Percentiles rank a stretch among this genome's conserved stretches.
Evolutionary conservation across 64 coral and sea anemone genomes (phyloP).

Genomic region (Pocillopora damicornis): DNA sequence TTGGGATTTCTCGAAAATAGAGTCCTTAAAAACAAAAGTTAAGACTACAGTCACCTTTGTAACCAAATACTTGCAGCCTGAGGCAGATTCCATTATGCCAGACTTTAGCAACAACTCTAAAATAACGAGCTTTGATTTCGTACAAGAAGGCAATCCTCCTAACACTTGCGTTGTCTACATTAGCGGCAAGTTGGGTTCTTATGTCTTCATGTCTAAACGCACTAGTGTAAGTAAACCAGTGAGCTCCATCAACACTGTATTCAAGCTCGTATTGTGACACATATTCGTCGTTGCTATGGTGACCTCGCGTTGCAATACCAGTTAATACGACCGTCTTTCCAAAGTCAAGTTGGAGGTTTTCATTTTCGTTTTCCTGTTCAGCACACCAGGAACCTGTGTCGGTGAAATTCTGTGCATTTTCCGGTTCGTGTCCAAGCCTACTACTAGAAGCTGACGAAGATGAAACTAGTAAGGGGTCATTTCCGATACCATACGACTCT

Average conservation of each 20-base stretch:
- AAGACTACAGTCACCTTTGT: not conserved
- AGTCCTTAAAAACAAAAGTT: too few relatives aligned
- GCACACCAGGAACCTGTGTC: conserved; percentile 27
- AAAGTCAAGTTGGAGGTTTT: conserved; percentile 37
- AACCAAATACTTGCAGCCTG: not conserved
- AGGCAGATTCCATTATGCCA: conserved; percentile 42
- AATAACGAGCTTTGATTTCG: conserved; percentile 29
- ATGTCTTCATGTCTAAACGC: not conserved
- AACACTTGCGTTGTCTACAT: not conserved
- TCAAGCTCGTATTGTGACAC: conserved; percentile 7
- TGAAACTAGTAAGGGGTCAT: not conserved
- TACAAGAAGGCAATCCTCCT: not conserved
- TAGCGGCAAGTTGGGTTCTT: not conserved
- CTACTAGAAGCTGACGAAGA: conserved; percentile 24
- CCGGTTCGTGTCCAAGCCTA: conserved; percentile 14
- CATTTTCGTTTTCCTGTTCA: not conserved
- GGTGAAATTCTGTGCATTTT: conserved; percentile 12
- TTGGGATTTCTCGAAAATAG: too few relatives aligned
- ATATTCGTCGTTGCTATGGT: conserved; percentile 19
- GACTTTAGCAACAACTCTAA: conserved; percentile 4
- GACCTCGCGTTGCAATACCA: conserved; percentile 46
- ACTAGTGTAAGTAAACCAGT: not conserved
- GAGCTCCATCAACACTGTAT: not conserved
- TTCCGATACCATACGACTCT: conserved; percentile 7
- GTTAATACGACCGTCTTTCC: conserved; percentile 11